Percentiles rank a stretch among this genome's conserved stretches.
These are phyloP conservation scores for Drosophila lutescens DNA, from an alignment of 2,888 invertebrate genomes.

Conservation along the genomic window DNA sequence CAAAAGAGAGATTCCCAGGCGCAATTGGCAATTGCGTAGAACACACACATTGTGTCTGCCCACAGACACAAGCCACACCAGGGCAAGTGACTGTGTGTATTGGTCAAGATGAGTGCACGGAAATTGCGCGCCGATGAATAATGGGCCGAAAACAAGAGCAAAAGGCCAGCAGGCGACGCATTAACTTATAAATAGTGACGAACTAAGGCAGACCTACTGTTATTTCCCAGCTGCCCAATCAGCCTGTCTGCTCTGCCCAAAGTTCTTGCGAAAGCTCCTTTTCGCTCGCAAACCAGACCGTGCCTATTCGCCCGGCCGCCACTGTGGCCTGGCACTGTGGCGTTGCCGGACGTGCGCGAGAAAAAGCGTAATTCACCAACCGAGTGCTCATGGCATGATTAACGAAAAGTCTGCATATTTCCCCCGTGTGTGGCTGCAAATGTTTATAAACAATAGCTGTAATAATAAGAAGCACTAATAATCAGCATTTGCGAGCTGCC, in stretches of 20 bases:
- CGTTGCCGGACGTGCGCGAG: constrained; percentile 56
- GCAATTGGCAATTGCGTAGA: constrained; percentile 68
- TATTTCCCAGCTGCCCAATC: constrained; percentile 61
- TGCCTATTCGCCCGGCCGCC: constrained; percentile 40
- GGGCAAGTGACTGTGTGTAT: constrained; percentile 7
- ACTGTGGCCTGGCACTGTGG: constrained; percentile 42
- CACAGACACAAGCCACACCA: constrained; percentile 11
- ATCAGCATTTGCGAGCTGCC: neutral
- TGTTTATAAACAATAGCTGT: constrained; percentile 50
- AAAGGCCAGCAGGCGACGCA: constrained; percentile 23
- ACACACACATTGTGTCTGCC: constrained; percentile 20
- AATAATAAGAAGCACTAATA: neutral
- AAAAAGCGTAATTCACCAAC: constrained; percentile 39
- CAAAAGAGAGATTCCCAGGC: constrained; percentile 53
- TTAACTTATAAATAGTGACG: constrained; percentile 57
- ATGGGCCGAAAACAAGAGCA: constrained; percentile 37
- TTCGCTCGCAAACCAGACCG: constrained; percentile 1
- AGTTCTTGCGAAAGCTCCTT: constrained; percentile 44
- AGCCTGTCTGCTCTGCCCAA: constrained; percentile 29
- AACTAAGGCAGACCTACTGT: constrained; percentile 35
- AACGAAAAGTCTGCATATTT: constrained; percentile 37
- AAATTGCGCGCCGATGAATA: constrained; percentile 50
- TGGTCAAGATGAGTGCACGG: constrained; percentile 55
- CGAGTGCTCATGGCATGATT: constrained; percentile 35
- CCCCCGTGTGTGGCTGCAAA: constrained; percentile 15